Percentiles rank a stretch among this genome's conserved stretches.
These are phyloP conservation scores for Charaxes varanes DNA, from an alignment of 1,140 invertebrate genomes.

Conservation along the genomic window DNA sequence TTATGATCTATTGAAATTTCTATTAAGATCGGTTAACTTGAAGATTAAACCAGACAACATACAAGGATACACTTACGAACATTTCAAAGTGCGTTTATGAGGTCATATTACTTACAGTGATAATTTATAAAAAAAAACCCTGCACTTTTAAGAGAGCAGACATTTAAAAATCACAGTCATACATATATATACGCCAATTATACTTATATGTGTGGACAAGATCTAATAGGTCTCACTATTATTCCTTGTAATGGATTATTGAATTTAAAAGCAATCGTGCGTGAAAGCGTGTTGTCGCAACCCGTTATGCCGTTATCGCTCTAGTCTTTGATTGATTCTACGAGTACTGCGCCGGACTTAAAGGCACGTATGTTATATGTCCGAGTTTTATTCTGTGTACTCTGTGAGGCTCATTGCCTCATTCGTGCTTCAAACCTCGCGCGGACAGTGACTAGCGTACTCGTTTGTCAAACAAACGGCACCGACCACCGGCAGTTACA, in stretches of 20 bases:
- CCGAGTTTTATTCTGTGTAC: slow-evolving; percentile 9
- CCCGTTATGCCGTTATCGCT: slow-evolving; percentile 11
- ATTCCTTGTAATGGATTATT: neutral
- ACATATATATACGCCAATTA: too few relatives aligned
- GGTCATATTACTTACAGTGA: too few relatives aligned
- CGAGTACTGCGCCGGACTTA: slow-evolving; percentile 10
- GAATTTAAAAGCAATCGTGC: neutral
- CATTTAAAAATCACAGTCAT: neutral
- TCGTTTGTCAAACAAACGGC: slow-evolving; percentile 13
- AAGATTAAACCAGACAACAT: too few relatives aligned
- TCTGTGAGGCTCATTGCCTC: neutral
- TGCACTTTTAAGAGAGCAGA: too few relatives aligned
- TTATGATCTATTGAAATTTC: too few relatives aligned
- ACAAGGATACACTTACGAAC: too few relatives aligned
- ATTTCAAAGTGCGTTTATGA: too few relatives aligned
- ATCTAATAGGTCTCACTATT: too few relatives aligned
- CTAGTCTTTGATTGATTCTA: slow-evolving; percentile 18
- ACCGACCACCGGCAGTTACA: slow-evolving; percentile 2
- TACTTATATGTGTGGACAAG: too few relatives aligned
- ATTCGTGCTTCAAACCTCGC: slow-evolving; percentile 18
- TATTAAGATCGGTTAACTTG: too few relatives aligned
- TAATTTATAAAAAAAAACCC: too few relatives aligned
- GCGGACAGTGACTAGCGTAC: slow-evolving; percentile 11
- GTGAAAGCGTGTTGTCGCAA: slow-evolving; percentile 6
- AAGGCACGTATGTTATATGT: slow-evolving; percentile 5